These are phyloP conservation scores for Pomatostomus ruficeps DNA, from an alignment of 2,113 vertebrate species.

Conservation along the genomic window DNA sequence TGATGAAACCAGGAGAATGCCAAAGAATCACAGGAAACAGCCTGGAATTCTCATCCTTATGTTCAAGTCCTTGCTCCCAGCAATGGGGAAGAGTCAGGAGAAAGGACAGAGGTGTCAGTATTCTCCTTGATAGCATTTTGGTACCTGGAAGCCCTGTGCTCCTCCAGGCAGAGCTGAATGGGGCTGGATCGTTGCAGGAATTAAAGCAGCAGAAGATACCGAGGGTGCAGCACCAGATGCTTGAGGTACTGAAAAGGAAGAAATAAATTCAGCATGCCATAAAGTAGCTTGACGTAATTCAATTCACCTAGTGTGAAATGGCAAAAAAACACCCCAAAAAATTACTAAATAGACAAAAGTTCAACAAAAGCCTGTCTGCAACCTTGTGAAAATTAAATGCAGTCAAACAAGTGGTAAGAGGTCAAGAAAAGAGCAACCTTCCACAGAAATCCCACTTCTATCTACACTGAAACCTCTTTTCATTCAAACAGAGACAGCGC, in stretches of 20 bases:
- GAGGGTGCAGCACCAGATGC: slow-evolving; percentile 61
- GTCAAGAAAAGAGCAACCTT: not conserved
- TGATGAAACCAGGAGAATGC: not conserved
- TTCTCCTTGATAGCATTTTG: not conserved
- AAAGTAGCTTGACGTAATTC: not conserved
- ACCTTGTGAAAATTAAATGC: not conserved
- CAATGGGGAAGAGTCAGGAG: not conserved
- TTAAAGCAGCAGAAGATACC: slow-evolving; percentile 75
- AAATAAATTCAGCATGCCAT: not conserved
- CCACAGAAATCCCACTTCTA: not conserved
- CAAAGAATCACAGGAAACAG: not conserved
- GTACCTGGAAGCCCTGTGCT: slow-evolving; percentile 87
- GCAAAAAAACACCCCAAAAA: not conserved
- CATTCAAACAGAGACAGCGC: not conserved
- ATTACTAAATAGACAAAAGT: not conserved
- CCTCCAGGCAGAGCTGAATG: slow-evolving; percentile 73
- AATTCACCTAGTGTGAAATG: not conserved
- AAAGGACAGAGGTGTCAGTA: not conserved
- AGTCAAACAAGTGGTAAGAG: not conserved
- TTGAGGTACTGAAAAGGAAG: slow-evolving; percentile 68
- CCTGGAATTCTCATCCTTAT: not conserved
- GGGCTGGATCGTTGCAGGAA: slow-evolving; percentile 74
- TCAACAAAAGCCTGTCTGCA: not conserved
- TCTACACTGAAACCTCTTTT: not conserved
- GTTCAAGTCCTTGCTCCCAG: not conserved